Base-by-base conservation (phyloP, 2,113 vertebrate species). In the Silurus meridionalis region DNA sequence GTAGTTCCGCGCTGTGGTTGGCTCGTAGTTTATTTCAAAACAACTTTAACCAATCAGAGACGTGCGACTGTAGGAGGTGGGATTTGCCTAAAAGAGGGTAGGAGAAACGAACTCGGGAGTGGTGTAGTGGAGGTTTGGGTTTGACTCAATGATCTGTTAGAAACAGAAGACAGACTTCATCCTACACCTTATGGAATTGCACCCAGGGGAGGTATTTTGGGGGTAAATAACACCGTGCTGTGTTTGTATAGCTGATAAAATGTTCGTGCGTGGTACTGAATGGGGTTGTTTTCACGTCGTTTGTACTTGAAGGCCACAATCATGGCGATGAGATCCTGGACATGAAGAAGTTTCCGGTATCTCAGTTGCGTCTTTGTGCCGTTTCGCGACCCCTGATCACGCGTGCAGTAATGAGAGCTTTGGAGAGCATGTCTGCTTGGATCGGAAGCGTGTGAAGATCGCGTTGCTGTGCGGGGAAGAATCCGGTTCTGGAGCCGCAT, bases 221-320 rank as follows among this genome's bases (percentile, higher is more conserved):
- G 6, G 23, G 8, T n/a, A 48, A 53, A 74, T 48, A n/a, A 55
- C 13, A 11, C 64, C 4, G 17, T 81, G 17, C 17, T 23, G 15
- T 64, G 0, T 0, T 71, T 6, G 58, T 53, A 3, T 55, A 74
- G 8, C 28, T 46, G 19, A 19, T 53, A 11, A 23, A 15, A 7
- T 6, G 9, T 46, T 82, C 8, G 58, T 48, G 58, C 10, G 71
- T 50, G 48, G 58, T 50, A 57, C 57, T 50, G 75, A 53, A 75
- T 82, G 85, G 55, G 72, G 58, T 2, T 21, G 69, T 58, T 77
- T 81, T 81, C 37, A 64, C 2, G 50, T 21, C 37, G 83, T 57
- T 75, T 75, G 53, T 8, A 53, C 81, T 63, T 23, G 60, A 58
- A 87, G 86, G 86, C 86, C 86, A 78, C 61, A 58, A 15, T 48